Conservation (phyloP, 2,113 vertebrate species). For the Peromyscus californicus region DNA sequence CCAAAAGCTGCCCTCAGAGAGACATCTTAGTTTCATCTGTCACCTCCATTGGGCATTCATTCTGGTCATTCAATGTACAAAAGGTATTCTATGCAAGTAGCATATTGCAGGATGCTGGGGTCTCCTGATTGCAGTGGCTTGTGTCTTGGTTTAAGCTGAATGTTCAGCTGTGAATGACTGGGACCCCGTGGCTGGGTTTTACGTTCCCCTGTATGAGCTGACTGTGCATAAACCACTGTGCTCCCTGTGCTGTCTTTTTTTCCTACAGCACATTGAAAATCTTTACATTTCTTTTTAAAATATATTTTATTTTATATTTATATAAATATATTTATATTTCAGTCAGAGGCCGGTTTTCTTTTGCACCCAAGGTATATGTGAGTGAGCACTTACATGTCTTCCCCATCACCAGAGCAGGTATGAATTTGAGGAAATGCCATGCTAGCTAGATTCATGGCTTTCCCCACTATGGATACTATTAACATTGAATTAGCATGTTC, state of each 20-base stretch:
- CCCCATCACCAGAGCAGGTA: background rate
- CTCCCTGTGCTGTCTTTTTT: background rate
- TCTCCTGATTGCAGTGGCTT: background rate
- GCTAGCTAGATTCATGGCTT: background rate
- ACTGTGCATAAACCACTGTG: background rate
- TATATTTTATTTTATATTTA: background rate
- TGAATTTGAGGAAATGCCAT: background rate
- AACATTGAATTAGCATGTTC: background rate
- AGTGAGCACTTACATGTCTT: background rate
- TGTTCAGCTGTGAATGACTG: background rate
- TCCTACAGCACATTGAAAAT: background rate
- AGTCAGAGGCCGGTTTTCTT: constrained; percentile 32
- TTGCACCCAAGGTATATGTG: background rate
- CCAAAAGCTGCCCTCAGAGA: background rate
- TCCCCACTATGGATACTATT: background rate
- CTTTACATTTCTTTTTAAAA: background rate
- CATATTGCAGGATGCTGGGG: background rate
- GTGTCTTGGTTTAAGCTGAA: background rate
- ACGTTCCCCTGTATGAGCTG: background rate
- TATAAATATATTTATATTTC: background rate
- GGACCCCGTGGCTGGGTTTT: background rate
- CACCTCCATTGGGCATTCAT: background rate
- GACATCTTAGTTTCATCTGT: constrained; percentile 31
- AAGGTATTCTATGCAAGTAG: background rate
- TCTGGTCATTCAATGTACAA: constrained; percentile 14